phyloP scores from a whole-genome alignment of 37 sponge, comb jelly and placozoan genomes.

The Sycon ciliatum region DNA sequence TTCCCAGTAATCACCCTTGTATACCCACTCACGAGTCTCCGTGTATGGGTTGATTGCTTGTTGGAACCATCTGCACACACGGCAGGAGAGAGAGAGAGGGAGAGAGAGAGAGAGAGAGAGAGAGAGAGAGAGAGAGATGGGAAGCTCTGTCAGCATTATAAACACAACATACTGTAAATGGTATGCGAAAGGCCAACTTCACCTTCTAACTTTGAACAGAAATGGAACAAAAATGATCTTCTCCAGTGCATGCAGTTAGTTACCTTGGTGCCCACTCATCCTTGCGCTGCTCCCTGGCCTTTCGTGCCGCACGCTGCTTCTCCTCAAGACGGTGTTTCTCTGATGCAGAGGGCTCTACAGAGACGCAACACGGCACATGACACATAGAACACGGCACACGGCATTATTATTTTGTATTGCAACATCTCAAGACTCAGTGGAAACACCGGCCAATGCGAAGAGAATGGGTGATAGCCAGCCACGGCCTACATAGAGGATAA shows the following conservation, averaged over 20 bases:
- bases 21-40: not conserved
- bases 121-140: too few relatives aligned
- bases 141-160: too few relatives aligned
- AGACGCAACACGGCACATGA: not conserved
- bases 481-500: too few relatives aligned
- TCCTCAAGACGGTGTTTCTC: conserved; percentile 88
- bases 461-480: too few relatives aligned
- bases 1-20: not conserved
- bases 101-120: too few relatives aligned
- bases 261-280: conserved; percentile 62
- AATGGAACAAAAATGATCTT: not conserved
- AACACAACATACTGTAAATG: not conserved
- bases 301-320: conserved; percentile 80
- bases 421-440: too few relatives aligned
- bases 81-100: too few relatives aligned
- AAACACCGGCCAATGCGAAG: too few relatives aligned
- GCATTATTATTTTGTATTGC: not conserved
- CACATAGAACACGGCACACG: not conserved
- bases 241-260: conserved; percentile 13
- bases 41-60: not conserved
- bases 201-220: not conserved
- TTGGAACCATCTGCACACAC: not conserved
- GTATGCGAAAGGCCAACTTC: not conserved
- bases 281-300: conserved; percentile 33
- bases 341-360: conserved; percentile 56